These are phyloP conservation scores for Platyura marginata DNA, from an alignment of 1,140 invertebrate species.

Conservation along the genomic window DNA sequence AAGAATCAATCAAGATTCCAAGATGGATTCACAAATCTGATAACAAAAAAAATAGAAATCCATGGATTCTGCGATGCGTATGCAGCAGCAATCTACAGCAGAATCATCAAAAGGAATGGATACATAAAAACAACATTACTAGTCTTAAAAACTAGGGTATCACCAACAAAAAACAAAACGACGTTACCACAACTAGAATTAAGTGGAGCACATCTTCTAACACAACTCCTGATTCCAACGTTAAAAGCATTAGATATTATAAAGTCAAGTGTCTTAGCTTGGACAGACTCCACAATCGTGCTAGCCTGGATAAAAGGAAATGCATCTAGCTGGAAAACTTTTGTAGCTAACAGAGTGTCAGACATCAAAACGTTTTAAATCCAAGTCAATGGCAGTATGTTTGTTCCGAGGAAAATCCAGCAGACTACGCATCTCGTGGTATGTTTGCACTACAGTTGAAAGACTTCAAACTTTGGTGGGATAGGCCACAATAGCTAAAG, in stretches of 20 bases:
- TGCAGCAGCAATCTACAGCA: constrained; percentile 10
- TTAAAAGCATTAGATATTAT: constrained; percentile 6
- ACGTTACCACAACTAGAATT: constrained; percentile 30
- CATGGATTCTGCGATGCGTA: constrained; percentile 16
- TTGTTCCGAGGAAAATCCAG: constrained; percentile 11
- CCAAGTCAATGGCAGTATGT: constrained; percentile 10
- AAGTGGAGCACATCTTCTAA: constrained; percentile 21
- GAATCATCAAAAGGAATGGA: constrained; percentile 8
- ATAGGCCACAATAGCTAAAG: constrained; percentile 8
- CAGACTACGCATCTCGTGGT: constrained; percentile 10
- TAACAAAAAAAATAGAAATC: constrained; percentile 7
- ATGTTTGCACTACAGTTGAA: constrained; percentile 1
- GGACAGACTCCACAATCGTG: constrained; percentile 8
- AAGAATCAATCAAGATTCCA: constrained; percentile 10
- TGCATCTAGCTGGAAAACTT: constrained; percentile 13
- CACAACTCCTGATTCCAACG: constrained; percentile 14
- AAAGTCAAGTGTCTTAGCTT: constrained; percentile 4
- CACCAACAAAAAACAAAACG: constrained; percentile 22
- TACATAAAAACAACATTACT: constrained; percentile 9
- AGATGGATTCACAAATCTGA: constrained; percentile 7
- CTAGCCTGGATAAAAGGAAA: constrained; percentile 12
- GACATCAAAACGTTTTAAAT: constrained; percentile 12
- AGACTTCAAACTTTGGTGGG: constrained; percentile 9
- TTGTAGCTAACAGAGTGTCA: constrained; percentile 17
- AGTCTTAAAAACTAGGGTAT: constrained; percentile 21